These are phyloP conservation scores for Chloroceryle amazona DNA, from an alignment of 2,797 vertebrate genomes.

Conservation along the genomic window DNA sequence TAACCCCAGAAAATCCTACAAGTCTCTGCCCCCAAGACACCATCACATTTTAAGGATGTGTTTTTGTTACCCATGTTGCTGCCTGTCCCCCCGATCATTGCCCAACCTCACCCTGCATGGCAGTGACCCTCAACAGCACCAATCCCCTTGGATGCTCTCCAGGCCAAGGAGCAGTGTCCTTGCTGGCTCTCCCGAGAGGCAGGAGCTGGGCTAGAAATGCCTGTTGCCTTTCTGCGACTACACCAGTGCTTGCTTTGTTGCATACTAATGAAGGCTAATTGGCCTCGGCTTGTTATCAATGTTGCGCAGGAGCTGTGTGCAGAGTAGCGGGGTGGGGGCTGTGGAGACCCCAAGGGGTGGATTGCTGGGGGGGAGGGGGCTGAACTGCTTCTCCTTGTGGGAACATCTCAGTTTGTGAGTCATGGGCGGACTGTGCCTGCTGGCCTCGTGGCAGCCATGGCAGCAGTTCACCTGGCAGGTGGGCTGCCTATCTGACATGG, in stretches of 20 bases:
- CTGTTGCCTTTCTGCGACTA: conserved; percentile 32
- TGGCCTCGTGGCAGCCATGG: not conserved
- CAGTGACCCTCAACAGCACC: rapidly evolving
- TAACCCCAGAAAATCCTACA: not conserved
- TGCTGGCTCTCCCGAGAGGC: conserved; percentile 16
- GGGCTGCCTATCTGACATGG: not conserved
- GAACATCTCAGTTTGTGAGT: not conserved
- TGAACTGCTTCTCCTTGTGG: not conserved
- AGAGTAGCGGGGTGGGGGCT: not conserved
- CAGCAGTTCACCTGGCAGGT: not conserved
- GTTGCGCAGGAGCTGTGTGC: not conserved
- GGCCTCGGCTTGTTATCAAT: conserved; percentile 27
- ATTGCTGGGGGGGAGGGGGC: not conserved
- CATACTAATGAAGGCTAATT: conserved; percentile 75
- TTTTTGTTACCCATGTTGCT: not conserved
- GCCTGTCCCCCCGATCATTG: not conserved
- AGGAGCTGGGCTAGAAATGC: conserved; percentile 64
- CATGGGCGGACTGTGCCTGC: not conserved
- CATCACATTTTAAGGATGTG: not conserved
- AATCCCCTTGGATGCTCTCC: not conserved
- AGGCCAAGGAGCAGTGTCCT: not conserved
- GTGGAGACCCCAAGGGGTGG: not conserved
- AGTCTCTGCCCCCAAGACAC: not conserved
- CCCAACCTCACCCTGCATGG: not conserved
- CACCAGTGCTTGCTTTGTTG: conserved; percentile 65